phyloP scores from a whole-genome alignment of 2,888 invertebrate genomes.

The Phanerotoma sp. region DNA sequence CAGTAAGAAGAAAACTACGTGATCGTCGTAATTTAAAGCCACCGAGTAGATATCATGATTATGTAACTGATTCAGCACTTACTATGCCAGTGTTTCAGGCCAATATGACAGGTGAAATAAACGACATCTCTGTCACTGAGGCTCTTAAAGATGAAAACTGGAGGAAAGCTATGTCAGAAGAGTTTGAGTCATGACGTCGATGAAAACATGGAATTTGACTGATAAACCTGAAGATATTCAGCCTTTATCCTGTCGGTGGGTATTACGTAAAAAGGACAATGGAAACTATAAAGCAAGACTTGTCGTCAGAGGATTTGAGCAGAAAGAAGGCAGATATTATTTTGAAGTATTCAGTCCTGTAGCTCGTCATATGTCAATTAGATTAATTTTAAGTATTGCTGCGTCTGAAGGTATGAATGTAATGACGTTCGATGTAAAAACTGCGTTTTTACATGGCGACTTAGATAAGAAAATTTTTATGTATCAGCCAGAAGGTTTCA shows the following conservation, averaged over 20 bases:
- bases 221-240: constrained; percentile 28
- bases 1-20: constrained; percentile 16
- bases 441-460: constrained; percentile 36
- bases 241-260: constrained; percentile 38
- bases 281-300: constrained; percentile 36
- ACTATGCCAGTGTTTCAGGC: no score
- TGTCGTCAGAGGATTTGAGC: constrained; percentile 40
- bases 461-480: constrained; percentile 35
- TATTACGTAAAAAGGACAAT: constrained; percentile 35
- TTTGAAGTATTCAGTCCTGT: constrained; percentile 42
- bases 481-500: constrained; percentile 39
- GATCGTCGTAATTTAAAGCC: constrained; percentile 28
- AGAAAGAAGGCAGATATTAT: constrained; percentile 39
- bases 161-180: constrained; percentile 37
- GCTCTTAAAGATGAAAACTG: constrained; percentile 40
- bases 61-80: constrained; percentile 6
- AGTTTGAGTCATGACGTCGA: constrained; percentile 32
- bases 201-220: constrained; percentile 37
- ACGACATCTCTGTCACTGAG: constrained; percentile 33
- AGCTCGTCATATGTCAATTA: constrained; percentile 35
- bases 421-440: constrained; percentile 35
- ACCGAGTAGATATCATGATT: constrained; percentile 24
- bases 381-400: constrained; percentile 36
- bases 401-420: constrained; percentile 32
- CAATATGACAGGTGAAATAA: constrained; percentile 30